phyloP scores from a whole-genome alignment of 2,797 vertebrate species.

The Arremon aurantiirostris region DNA sequence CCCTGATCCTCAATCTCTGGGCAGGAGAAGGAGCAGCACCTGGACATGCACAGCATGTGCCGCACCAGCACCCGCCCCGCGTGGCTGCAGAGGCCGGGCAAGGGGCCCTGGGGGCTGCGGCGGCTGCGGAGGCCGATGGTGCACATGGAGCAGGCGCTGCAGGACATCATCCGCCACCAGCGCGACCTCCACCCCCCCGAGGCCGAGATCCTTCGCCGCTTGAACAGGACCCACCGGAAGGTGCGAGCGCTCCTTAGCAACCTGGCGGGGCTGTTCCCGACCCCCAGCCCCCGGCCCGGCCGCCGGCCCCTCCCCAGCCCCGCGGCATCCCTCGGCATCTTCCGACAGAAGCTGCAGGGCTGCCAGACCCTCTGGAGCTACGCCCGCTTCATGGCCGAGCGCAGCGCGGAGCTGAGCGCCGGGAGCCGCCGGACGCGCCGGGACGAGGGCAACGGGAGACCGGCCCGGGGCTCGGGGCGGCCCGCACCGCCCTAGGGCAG shows the following conservation, averaged over 20 bases:
- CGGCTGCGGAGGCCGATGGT: neutral
- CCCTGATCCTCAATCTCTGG: neutral
- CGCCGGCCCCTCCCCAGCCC: rapidly evolving
- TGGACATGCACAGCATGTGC: neutral
- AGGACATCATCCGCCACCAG: neutral
- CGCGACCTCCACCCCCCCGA: neutral
- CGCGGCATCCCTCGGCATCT: neutral
- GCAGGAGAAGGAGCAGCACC: constrained; percentile 25
- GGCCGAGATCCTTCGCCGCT: neutral
- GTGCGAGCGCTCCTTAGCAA: constrained; percentile 49
- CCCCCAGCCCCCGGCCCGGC: rapidly evolving
- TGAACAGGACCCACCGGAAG: neutral
- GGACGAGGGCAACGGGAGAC: neutral
- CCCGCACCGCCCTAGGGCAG: rapidly evolving
- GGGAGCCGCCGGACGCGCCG: neutral
- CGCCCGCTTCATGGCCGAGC: constrained; percentile 7
- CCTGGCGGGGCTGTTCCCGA: neutral
- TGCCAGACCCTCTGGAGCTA: constrained; percentile 53
- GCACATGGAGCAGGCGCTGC: neutral
- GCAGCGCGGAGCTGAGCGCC: neutral
- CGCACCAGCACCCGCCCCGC: neutral
- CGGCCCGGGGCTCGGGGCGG: rapidly evolving
- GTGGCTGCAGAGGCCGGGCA: neutral
- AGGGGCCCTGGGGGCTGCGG: neutral
- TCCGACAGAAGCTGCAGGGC: constrained; percentile 39